phyloP scores from a whole-genome alignment of 2,797 vertebrate genomes.

The Scolopax bukidnonensis region DNA sequence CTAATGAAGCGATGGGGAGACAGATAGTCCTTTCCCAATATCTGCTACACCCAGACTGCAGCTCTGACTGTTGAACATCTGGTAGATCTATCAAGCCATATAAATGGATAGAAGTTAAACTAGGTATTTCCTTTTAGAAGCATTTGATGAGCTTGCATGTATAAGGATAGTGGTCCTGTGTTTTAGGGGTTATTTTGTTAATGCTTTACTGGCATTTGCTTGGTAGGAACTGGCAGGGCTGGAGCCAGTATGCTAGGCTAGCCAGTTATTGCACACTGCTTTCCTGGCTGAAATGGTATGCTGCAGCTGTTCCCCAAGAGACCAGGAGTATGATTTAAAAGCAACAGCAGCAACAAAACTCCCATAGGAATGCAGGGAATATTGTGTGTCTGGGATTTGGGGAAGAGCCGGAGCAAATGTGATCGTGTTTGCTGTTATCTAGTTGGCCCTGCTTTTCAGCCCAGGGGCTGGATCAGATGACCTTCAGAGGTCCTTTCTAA shows the following conservation, averaged over 20 bases:
- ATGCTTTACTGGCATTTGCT: neutral
- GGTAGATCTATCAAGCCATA: neutral
- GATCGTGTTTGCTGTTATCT: neutral
- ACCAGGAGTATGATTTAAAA: conserved; percentile 40
- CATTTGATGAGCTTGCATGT: neutral
- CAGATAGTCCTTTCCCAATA: neutral
- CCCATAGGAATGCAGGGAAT: neutral
- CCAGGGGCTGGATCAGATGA: neutral
- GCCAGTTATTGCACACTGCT: neutral
- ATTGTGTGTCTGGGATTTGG: neutral
- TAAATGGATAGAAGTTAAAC: neutral
- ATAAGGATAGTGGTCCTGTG: fast-evolving
- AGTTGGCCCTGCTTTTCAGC: neutral
- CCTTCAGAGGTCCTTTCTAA: conserved; percentile 41
- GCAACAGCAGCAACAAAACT: conserved; percentile 15
- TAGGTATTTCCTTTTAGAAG: neutral
- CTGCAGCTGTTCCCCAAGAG: conserved; percentile 59
- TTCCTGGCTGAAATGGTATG: conserved; percentile 19
- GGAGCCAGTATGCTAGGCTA: neutral
- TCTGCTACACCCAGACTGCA: neutral
- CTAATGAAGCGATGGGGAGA: neutral
- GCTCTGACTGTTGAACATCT: neutral
- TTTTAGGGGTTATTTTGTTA: neutral
- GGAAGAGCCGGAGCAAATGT: conserved; percentile 8
- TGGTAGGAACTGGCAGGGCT: neutral